Evolutionary conservation across 2,888 invertebrate species (phyloP), one percentile per base, ranked within the genome.

Genomic region (Dendrolimus pini): DNA sequence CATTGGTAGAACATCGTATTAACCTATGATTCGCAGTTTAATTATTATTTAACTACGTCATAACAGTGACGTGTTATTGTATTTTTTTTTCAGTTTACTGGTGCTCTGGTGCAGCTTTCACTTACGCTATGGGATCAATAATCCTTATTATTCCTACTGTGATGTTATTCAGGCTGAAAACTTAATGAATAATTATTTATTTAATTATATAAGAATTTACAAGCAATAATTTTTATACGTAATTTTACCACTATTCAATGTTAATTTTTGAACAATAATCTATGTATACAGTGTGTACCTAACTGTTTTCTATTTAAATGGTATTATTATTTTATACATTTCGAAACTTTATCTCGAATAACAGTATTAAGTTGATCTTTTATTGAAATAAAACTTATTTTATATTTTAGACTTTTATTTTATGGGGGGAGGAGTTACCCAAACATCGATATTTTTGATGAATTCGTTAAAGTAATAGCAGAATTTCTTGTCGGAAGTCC

Each of bases 101-200:
- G 99, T 94, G 95, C 76, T 92, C 96, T 58, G 98, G 98, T 8
- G 95, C 98, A 7, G 92, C 92, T 58, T 80, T 93, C 13, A 97
- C 98, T 0, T 99, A 99, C 79, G 89, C 94, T 7, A 84, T 94
- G 47, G 98, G 98, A 13, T 96, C 96, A 30, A 67, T 95, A 52
- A 86, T 94, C 56, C 92, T 98, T 61, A 72, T 96, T 54, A 88
- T 96, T 82, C 98, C 98, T 63, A 94, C 95, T 69, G 77, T 94
- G 75, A 93, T 93, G 84, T 83, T 95, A 68, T 91, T 90, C 74
- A 83, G 82, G 83, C 83, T 89, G 80, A 89, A 83, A 64, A 81
- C 77, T 60, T 76, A 69, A 77, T 63, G 52, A 47, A 59, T 59
- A 62, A 61, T 69, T 68, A 69, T 65, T 69, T 77, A 75, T 68